A percentile compares a stretch with the other conserved stretches of the same genome.
These are phyloP conservation scores for Pyrochroa serraticornis DNA, from an alignment of 2,888 invertebrate genomes.

Conservation along the genomic window DNA sequence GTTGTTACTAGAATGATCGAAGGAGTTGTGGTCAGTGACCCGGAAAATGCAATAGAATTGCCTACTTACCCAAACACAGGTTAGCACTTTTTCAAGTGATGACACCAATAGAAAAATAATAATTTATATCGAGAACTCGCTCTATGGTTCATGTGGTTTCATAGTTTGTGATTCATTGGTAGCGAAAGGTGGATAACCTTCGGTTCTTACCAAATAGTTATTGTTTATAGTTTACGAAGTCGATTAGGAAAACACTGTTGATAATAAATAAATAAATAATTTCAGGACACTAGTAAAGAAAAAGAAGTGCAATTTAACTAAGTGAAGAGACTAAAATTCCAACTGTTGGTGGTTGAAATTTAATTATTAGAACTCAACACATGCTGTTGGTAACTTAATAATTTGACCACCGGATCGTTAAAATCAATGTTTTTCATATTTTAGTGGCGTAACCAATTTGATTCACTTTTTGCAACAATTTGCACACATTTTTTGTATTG, in stretches of 20 bases:
- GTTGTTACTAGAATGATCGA: neutral
- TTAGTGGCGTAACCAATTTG: too few relatives aligned
- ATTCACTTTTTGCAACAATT: too few relatives aligned
- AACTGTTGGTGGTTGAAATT: too few relatives aligned
- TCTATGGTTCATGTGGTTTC: conserved; percentile 5
- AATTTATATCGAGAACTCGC: conserved; percentile 1
- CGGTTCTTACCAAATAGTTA: conserved; percentile 11
- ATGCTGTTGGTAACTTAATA: too few relatives aligned
- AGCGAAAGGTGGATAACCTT: conserved; percentile 18
- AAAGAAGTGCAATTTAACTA: too few relatives aligned
- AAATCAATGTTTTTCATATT: too few relatives aligned
- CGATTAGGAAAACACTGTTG: conserved; percentile 50
- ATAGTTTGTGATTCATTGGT: neutral
- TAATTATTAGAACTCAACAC: too few relatives aligned
- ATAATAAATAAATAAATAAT: conserved; percentile 27
- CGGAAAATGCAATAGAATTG: conserved; percentile 29
- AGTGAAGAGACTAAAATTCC: too few relatives aligned
- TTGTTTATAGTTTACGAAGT: conserved; percentile 4
- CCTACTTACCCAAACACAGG: conserved; percentile 42
- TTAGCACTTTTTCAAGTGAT: conserved; percentile 38
- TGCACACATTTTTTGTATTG: too few relatives aligned
- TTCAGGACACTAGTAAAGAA: too few relatives aligned
- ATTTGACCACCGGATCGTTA: too few relatives aligned
- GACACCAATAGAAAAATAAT: conserved; percentile 8
- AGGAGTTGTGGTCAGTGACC: conserved; percentile 33